These are phyloP conservation scores for Aphodius granarius DNA, from an alignment of 2,888 invertebrate species.

Conservation along the genomic window DNA sequence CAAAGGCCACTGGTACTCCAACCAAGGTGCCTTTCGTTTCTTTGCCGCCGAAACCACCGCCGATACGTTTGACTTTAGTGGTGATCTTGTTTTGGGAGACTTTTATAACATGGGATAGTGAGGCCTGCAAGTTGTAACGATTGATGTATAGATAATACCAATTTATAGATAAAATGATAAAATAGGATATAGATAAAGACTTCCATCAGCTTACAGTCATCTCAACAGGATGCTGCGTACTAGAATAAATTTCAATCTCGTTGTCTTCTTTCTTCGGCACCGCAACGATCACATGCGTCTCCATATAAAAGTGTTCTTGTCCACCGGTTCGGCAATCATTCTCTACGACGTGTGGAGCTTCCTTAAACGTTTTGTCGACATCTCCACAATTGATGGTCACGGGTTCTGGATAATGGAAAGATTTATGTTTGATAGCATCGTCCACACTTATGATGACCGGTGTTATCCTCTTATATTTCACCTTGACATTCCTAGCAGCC, in stretches of 20 bases:
- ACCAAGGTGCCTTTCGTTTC: conserved; percentile 73
- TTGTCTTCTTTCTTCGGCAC: conserved; percentile 77
- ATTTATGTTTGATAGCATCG: conserved; percentile 78
- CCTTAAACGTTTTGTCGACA: conserved; percentile 65
- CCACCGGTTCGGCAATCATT: conserved; percentile 82
- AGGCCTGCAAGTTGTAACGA: no score
- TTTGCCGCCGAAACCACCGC: conserved; percentile 96
- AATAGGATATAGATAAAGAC: background rate
- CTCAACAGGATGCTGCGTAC: conserved; percentile 84
- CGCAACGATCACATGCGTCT: conserved; percentile 76
- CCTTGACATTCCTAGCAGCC: conserved; percentile 78
- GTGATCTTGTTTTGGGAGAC: conserved; percentile 75
- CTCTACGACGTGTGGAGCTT: conserved; percentile 74
- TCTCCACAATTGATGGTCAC: conserved; percentile 67
- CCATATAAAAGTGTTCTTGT: conserved; percentile 97
- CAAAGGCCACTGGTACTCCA: conserved; percentile 76
- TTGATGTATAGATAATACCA: no score
- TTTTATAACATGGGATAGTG: conserved; percentile 69
- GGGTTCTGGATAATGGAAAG: conserved; percentile 66
- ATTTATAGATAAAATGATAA: background rate
- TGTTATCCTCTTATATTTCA: conserved; percentile 79
- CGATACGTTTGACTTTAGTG: conserved; percentile 81
- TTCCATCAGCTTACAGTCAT: conserved; percentile 58
- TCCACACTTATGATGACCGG: conserved; percentile 86
- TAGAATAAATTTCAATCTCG: conserved; percentile 83